These are phyloP conservation scores for Pipistrellus nathusii DNA, from an alignment of 2,797 vertebrate species.

Conservation along the genomic window DNA sequence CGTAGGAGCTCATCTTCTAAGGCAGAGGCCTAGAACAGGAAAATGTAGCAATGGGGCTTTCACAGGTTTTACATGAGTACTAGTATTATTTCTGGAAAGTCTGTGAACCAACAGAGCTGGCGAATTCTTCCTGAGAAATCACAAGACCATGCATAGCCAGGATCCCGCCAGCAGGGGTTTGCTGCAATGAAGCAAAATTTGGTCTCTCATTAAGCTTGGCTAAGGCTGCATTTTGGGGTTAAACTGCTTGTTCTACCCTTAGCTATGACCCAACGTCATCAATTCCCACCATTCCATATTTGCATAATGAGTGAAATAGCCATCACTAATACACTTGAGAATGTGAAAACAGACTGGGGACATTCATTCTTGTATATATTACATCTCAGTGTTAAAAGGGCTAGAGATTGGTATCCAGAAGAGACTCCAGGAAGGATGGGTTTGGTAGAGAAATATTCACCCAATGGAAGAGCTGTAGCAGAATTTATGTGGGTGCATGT, in stretches of 20 bases:
- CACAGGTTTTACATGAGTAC: background rate
- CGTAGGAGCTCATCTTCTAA: background rate
- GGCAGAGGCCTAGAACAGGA: background rate
- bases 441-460: background rate
- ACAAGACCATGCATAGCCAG: background rate
- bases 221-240: background rate
- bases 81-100: background rate
- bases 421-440: background rate
- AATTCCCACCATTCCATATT: background rate
- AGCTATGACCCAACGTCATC: background rate
- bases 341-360: background rate
- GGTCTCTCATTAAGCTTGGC: background rate
- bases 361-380: background rate
- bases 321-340: background rate
- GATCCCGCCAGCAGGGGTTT: accelerated
- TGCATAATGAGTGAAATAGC: constrained; percentile 5
- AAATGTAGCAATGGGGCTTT: background rate
- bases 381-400: background rate
- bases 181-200: background rate
- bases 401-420: background rate
- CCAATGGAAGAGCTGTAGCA: background rate
- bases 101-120: background rate
- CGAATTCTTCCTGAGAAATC: background rate
- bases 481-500: background rate
- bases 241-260: background rate